A percentile compares a stretch with the other conserved stretches of the same genome.
phyloP scores from a whole-genome alignment of 2,797 vertebrate species.

The Centroberyx gerrardi region DNA sequence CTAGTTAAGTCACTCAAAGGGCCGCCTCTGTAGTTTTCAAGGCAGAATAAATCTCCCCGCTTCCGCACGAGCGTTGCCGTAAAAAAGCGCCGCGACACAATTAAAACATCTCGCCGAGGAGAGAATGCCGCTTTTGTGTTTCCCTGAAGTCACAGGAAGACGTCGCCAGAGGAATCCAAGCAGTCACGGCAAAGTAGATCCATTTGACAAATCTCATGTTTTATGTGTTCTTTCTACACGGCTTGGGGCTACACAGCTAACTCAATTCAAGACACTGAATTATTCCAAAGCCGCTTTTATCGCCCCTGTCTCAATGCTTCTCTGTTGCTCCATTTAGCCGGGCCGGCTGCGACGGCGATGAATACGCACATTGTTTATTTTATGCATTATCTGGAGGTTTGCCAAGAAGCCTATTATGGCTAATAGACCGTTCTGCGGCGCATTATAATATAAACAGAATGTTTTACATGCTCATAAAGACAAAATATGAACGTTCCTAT shows the following conservation, averaged over 20 bases:
- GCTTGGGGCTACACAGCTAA: constrained; percentile 42
- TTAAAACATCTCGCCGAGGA: constrained; percentile 43
- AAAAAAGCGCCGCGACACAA: constrained; percentile 13
- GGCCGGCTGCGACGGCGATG: constrained; percentile 43
- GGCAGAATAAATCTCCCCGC: constrained; percentile 32
- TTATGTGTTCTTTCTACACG: constrained; percentile 49
- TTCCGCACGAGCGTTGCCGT: not conserved
- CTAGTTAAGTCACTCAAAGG: constrained; percentile 18
- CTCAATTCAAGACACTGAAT: constrained; percentile 67
- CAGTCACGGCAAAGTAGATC: constrained; percentile 38
- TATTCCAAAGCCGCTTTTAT: constrained; percentile 67
- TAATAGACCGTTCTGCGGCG: constrained; percentile 71
- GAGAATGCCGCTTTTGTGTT: constrained; percentile 35
- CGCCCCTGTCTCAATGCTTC: constrained; percentile 53
- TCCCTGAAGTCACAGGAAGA: constrained; percentile 2
- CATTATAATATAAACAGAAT: constrained; percentile 80
- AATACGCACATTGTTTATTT: constrained; percentile 73
- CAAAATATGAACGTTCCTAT: constrained; percentile 67
- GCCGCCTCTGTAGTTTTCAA: constrained; percentile 18
- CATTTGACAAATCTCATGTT: constrained; percentile 57
- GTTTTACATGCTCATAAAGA: constrained; percentile 77
- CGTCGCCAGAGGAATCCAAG: constrained; percentile 15
- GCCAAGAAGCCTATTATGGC: constrained; percentile 70
- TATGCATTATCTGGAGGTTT: constrained; percentile 68
- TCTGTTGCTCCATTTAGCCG: constrained; percentile 37